Conservation (phyloP, 2,113 vertebrate species). For the Anthoscopus minutus region DNA sequence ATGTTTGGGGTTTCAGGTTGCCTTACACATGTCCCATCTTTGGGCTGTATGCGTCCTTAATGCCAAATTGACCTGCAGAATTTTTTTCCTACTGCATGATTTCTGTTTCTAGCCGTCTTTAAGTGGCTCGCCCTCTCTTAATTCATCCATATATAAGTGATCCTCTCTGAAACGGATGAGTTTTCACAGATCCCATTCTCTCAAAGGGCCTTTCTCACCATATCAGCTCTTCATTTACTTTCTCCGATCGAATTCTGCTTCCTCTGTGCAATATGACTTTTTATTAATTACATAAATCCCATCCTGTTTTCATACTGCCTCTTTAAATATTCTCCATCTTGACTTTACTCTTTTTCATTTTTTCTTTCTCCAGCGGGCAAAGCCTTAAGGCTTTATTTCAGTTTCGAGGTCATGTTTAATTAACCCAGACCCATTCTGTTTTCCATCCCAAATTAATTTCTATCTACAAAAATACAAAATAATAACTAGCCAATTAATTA, state of each 20-base stretch:
- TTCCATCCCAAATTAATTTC: background rate
- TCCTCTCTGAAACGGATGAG: background rate
- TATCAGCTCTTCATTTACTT: background rate
- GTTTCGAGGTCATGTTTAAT: background rate
- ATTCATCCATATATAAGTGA: background rate
- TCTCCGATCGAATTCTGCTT: background rate
- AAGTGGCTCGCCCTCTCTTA: background rate
- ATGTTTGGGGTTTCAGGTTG: constrained; percentile 12
- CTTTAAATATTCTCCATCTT: background rate
- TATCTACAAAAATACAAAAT: background rate
- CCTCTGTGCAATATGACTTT: constrained; percentile 20
- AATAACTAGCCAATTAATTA: background rate
- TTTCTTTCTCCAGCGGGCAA: background rate
- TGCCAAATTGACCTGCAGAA: background rate
- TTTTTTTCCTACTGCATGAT: background rate
- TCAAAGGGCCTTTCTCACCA: background rate
- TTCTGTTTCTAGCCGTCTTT: background rate
- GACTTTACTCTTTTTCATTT: background rate
- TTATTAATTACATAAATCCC: background rate
- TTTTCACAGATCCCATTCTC: background rate
- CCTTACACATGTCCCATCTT: background rate
- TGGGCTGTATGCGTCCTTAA: background rate
- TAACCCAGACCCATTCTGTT: background rate
- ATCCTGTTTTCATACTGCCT: background rate
- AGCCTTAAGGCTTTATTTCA: background rate